phyloP scores from a whole-genome alignment of 1,140 invertebrate genomes.

The Steinernema feltiae region DNA sequence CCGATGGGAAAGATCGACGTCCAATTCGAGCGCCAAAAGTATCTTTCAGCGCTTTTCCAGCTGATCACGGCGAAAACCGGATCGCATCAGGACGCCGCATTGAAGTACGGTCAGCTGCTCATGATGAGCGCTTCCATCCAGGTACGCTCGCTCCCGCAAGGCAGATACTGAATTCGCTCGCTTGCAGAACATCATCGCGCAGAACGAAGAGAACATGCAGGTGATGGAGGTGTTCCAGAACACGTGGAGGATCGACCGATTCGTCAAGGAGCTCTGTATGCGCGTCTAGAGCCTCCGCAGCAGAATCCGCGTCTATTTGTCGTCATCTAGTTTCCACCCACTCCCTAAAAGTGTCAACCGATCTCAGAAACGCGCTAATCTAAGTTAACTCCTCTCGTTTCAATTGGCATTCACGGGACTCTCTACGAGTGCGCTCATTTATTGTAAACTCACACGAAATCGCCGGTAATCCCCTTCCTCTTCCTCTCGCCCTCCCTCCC shows the following conservation, averaged over 20 bases:
- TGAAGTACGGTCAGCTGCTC: slow-evolving; percentile 2
- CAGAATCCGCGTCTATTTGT: background rate
- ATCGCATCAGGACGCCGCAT: background rate
- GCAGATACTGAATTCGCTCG: background rate
- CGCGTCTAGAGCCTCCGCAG: background rate
- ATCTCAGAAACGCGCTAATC: slow-evolving; percentile 13
- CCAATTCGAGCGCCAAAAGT: slow-evolving; percentile 1
- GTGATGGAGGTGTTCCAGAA: slow-evolving; percentile 37
- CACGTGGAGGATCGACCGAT: slow-evolving; percentile 35
- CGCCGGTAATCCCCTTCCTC: background rate
- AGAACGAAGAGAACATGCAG: slow-evolving; percentile 38
- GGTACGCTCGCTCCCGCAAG: background rate
- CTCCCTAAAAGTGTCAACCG: background rate
- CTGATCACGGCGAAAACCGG: background rate
- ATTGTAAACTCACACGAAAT: background rate
- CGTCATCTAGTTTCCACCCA: background rate
- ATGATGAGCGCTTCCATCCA: slow-evolving; percentile 17
- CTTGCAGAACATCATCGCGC: slow-evolving; percentile 33
- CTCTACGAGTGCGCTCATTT: background rate
- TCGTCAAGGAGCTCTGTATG: slow-evolving; percentile 40
- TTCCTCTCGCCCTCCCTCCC: background rate
- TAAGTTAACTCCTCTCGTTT: slow-evolving; percentile 1
- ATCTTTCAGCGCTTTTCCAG: background rate
- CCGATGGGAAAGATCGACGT: slow-evolving; percentile 2
- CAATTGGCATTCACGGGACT: slow-evolving; percentile 1